Percentiles rank a stretch among this genome's conserved stretches.
Conservation (phyloP, 2,797 vertebrate genomes). For the Poeciliopsis infans region DNA sequence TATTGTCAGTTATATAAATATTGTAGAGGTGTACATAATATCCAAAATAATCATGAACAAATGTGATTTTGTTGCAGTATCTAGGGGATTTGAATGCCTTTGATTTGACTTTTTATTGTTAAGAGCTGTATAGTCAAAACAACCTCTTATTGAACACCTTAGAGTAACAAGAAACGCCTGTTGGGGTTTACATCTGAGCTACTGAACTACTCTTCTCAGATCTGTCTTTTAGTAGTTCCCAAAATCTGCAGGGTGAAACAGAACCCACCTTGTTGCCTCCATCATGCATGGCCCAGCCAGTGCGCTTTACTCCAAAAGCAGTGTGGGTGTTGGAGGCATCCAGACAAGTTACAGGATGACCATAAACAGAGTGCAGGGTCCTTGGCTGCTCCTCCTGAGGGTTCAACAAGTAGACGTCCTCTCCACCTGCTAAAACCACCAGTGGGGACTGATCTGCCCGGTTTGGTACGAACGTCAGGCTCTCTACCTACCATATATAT, state of each 20-base stretch:
- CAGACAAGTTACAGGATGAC: constrained; percentile 91
- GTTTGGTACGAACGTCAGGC: constrained; percentile 75
- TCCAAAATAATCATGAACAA: background rate
- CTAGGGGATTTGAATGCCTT: background rate
- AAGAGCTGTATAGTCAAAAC: background rate
- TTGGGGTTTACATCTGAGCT: background rate
- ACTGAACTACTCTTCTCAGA: background rate
- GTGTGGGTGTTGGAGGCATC: constrained; percentile 83
- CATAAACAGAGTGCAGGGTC: constrained; percentile 88
- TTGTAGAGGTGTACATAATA: constrained; percentile 2
- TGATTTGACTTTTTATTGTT: background rate
- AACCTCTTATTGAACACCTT: background rate
- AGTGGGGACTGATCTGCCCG: constrained; percentile 78
- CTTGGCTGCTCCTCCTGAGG: constrained; percentile 74
- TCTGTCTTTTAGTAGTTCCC: background rate
- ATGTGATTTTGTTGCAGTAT: background rate
- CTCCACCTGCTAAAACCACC: constrained; percentile 83
- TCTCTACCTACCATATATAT: constrained; percentile 54
- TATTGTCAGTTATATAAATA: background rate
- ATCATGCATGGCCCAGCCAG: constrained; percentile 90
- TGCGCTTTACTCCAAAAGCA: constrained; percentile 90
- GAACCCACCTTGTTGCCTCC: constrained; percentile 93
- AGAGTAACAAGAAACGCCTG: background rate
- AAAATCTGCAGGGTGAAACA: background rate
- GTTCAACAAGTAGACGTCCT: constrained; percentile 86